phyloP scores from a whole-genome alignment of 2,113 vertebrate species.

The Amphilophus citrinellus region DNA sequence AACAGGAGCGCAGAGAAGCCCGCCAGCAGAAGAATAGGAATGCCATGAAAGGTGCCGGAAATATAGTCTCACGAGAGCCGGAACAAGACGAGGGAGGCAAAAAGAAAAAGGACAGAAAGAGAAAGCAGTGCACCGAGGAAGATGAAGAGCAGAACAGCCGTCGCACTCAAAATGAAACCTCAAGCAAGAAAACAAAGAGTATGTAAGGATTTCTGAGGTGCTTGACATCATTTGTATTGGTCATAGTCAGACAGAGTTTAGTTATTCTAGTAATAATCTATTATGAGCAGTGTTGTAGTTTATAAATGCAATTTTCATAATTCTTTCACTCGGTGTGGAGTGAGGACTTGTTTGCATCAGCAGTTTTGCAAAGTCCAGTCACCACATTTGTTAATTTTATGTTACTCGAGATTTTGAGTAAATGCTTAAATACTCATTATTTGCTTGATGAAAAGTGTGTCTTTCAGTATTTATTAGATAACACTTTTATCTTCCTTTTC shows the following conservation, averaged over 20 bases:
- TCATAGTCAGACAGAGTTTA: neutral
- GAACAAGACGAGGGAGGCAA: conserved; percentile 34
- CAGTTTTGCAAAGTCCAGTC: too few relatives aligned
- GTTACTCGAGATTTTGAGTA: too few relatives aligned
- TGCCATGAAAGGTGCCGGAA: conserved; percentile 76
- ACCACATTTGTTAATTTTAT: neutral
- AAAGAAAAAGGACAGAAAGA: conserved; percentile 69
- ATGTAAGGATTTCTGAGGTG: conserved; percentile 51
- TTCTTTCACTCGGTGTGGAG: neutral
- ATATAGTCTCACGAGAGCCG: conserved; percentile 38
- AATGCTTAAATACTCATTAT: too few relatives aligned
- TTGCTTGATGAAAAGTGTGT: neutral
- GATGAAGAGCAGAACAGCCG: conserved; percentile 41
- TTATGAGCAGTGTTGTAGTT: too few relatives aligned
- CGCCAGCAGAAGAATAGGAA: conserved; percentile 85
- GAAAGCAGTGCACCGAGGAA: conserved; percentile 54
- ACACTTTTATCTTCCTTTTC: neutral
- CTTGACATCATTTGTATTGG: neutral
- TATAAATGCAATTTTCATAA: too few relatives aligned
- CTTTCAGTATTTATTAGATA: neutral
- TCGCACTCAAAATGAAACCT: neutral
- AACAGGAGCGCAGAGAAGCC: conserved; percentile 88
- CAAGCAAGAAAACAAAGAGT: conserved; percentile 68
- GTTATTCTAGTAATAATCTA: neutral
- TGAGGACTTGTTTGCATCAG: neutral